Percentiles rank a stretch among this genome's conserved stretches.
These are phyloP conservation scores for Drosophila auraria DNA, from an alignment of 1,140 invertebrate genomes.

Conservation along the genomic window DNA sequence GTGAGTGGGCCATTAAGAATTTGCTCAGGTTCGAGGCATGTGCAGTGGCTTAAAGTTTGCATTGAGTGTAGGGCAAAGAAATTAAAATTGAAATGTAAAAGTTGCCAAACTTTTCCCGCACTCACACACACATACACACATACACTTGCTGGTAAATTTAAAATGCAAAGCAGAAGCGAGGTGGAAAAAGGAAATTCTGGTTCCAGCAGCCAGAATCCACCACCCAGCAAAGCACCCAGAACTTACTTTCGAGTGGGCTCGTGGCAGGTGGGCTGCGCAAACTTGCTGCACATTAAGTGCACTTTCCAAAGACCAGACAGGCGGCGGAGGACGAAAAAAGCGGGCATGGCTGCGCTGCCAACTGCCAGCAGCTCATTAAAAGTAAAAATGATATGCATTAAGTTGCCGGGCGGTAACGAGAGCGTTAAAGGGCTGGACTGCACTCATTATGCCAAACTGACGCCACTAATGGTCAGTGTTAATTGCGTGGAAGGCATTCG, in stretches of 20 bases:
- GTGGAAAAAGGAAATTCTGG: conserved; percentile 26
- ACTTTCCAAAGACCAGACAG: conserved; percentile 48
- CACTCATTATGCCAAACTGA: conserved; percentile 75
- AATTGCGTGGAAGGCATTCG: conserved; percentile 78
- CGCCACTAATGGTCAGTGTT: conserved; percentile 79
- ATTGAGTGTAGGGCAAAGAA: conserved; percentile 67
- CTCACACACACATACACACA: conserved; percentile 10
- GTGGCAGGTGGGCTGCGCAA: conserved; percentile 69
- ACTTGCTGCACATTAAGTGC: conserved; percentile 77
- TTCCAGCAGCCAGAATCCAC: background rate
- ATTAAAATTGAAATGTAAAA: conserved; percentile 82
- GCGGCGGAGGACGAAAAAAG: conserved; percentile 1
- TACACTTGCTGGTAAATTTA: conserved; percentile 53
- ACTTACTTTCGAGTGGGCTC: conserved; percentile 71
- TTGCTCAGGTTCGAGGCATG: conserved; percentile 45
- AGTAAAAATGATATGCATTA: conserved; percentile 82
- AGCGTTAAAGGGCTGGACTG: conserved; percentile 51
- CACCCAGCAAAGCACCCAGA: conserved; percentile 18
- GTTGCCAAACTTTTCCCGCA: conserved; percentile 68
- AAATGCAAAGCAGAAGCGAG: conserved; percentile 68
- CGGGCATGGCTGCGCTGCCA: conserved; percentile 32
- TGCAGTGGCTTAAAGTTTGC: conserved; percentile 66
- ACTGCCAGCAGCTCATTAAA: conserved; percentile 78
- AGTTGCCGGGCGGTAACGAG: conserved; percentile 67
- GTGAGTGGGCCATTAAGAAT: conserved; percentile 75